Base-by-base conservation (phyloP, 2,888 invertebrate genomes). In the Zhuqinia jingwanae region DNA sequence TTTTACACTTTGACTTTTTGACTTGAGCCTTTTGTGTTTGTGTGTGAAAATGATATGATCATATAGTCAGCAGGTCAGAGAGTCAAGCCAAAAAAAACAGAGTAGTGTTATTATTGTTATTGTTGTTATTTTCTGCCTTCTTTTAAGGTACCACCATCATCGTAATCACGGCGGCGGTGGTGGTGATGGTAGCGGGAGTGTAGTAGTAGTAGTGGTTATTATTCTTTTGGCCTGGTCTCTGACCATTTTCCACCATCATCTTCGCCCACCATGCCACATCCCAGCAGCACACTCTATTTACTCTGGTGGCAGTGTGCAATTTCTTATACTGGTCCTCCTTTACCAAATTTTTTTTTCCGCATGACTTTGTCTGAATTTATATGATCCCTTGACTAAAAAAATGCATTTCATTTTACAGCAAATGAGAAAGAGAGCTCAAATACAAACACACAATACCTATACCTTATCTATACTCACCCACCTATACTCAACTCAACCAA, bases 1-100 rank as follows among this genome's bases (percentile, higher is more conserved):
- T 50, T 79, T 79, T 65, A 25, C 58, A 65, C 45, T 22, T 65
- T 79, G 78, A 79, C 78, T 79, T 79, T n/a, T 27, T 50, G 78
- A 63, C 25, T 42, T 47, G 47, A 42, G 13, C 2, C 73, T 13
- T 15, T 20, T 70, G 53, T 8, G n/a, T n/a, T n/a, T 53, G n/a
- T 68, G 17, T 17, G 8, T 68, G 42, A 30, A 36, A 36, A 70
- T 70, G 25, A 47, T 70, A 70, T 47, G 15, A 70, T 70, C 17
- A 50, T 70, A 47, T 70, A 70, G 42, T 22, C 42, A 36, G 20
- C 0, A 42, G 10, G 8, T 36, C 36, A 36, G 3, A 68, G 17
- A 68, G 1, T 6, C 13, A 60, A 10, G 30, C 42, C 13, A n/a
- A 65, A 15, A 20, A 22, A 58, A 58, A 5, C 25, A 27, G 22